phyloP scores from a whole-genome alignment of 2,797 vertebrate genomes.

The Antennarius maculatus region DNA sequence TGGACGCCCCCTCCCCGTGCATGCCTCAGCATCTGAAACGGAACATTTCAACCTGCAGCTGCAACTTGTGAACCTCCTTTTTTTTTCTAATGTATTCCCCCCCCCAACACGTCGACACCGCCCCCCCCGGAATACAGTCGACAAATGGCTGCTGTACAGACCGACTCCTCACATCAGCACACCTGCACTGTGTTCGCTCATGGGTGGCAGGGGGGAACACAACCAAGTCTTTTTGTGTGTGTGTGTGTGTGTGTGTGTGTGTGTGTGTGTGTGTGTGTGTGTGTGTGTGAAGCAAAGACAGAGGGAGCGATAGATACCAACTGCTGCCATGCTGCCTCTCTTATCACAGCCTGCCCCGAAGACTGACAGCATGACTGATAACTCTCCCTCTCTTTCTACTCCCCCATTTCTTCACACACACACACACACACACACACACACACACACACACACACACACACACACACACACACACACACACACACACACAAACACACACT shows the following conservation, averaged over 20 bases:
- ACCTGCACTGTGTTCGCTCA: conserved; percentile 65
- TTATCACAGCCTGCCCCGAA: conserved; percentile 71
- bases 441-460: conserved; percentile 46
- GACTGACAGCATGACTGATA: conserved; percentile 77
- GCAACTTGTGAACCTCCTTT: background rate
- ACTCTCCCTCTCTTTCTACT: conserved; percentile 50
- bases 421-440: conserved; percentile 26
- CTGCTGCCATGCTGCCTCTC: conserved; percentile 44
- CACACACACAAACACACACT: conserved; percentile 45
- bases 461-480: background rate
- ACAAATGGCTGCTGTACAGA: conserved; percentile 62
- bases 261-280: conserved; percentile 9
- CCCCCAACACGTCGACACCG: conserved; percentile 34
- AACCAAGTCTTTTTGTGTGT: conserved; percentile 49
- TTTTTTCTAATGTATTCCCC: background rate
- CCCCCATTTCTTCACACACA: background rate
- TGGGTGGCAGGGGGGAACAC: conserved; percentile 61
- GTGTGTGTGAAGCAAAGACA: conserved; percentile 21
- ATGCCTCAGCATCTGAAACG: conserved; percentile 31
- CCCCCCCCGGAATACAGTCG: conserved; percentile 44
- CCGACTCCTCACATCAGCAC: conserved; percentile 54
- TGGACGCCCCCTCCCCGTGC: too few relatives aligned
- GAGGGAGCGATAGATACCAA: conserved; percentile 55
- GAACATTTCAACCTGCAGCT: conserved; percentile 44
- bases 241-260: too few relatives aligned